phyloP scores from a whole-genome alignment of 2,888 invertebrate genomes.

The Xestoiulus laeticollis region DNA sequence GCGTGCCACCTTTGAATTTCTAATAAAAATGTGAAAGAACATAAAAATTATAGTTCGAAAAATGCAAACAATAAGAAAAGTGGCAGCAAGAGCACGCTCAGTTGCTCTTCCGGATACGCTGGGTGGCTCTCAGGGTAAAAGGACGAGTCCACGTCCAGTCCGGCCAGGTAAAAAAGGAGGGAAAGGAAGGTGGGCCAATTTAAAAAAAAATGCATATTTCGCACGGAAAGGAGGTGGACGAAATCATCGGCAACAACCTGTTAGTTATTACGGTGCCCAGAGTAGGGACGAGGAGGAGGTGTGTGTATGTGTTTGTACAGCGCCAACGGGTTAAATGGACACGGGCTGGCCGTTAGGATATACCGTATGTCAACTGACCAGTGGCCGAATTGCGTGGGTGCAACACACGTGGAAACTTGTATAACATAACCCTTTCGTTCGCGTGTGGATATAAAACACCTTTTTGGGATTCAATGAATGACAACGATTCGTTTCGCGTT shows the following conservation, averaged over 20 bases:
- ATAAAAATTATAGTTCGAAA: not conserved
- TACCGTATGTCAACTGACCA: not conserved
- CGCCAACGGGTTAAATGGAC: not conserved
- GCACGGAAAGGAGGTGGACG: not conserved
- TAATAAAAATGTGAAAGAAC: not conserved
- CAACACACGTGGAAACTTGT: not conserved
- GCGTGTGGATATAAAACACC: not conserved
- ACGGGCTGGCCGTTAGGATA: not conserved
- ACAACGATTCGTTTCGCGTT: not conserved
- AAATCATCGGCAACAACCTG: slow-evolving; percentile 2
- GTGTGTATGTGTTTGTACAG: not conserved
- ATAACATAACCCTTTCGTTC: not conserved
- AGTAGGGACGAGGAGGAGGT: not conserved
- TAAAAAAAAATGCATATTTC: not conserved
- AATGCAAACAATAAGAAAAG: slow-evolving; percentile 19
- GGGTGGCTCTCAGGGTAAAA: not conserved
- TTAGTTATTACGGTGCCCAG: slow-evolving; percentile 3
- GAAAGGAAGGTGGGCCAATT: not conserved
- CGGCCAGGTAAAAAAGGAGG: not conserved
- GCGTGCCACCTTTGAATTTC: not conserved
- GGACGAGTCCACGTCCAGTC: not conserved
- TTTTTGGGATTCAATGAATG: not conserved
- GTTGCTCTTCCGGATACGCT: slow-evolving; percentile 20
- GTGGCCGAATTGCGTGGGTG: not conserved
- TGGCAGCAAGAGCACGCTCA: not conserved